Percentiles rank a stretch among this genome's conserved stretches.
Conservation (phyloP, 2,888 invertebrate species). For the Podotricha telesiphe region DNA sequence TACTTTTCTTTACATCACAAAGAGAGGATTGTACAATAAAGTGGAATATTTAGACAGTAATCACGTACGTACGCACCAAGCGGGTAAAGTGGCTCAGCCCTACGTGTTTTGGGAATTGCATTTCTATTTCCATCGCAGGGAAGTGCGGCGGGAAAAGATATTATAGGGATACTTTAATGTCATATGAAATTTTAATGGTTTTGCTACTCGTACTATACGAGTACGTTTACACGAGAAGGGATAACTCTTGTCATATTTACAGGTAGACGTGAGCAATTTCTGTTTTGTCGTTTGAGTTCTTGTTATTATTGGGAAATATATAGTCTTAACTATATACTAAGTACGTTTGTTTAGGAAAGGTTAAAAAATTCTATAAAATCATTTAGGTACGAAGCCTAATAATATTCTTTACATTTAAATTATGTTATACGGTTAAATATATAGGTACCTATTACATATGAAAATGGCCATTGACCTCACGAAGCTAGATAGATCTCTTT, state of each 20-base stretch:
- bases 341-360: too few species aligned
- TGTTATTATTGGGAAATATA: too few species aligned
- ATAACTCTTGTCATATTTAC: not conserved
- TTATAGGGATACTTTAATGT: conserved; percentile 17
- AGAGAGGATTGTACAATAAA: conserved; percentile 76
- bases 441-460: too few species aligned
- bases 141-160: conserved; percentile 23
- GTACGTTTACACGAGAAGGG: conserved; percentile 9
- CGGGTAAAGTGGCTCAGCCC: conserved; percentile 57
- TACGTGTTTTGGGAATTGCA: conserved; percentile 54
- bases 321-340: too few species aligned
- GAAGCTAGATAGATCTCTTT: not conserved
- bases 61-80: conserved; percentile 72
- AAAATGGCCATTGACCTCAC: not conserved
- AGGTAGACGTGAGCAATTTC: not conserved
- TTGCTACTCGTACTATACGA: conserved; percentile 24
- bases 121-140: conserved; percentile 59
- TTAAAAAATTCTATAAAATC: too few species aligned
- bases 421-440: too few species aligned
- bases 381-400: too few species aligned
- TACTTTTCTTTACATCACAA: conserved; percentile 69
- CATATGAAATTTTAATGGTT: conserved; percentile 34
- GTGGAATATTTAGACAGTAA: conserved; percentile 78
- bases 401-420: too few species aligned
- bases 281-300: not conserved